Evolutionary conservation across 2,797 vertebrate species (phyloP), one percentile per base, ranked within the genome.

Genomic region (Sebastes nivosus): DNA sequence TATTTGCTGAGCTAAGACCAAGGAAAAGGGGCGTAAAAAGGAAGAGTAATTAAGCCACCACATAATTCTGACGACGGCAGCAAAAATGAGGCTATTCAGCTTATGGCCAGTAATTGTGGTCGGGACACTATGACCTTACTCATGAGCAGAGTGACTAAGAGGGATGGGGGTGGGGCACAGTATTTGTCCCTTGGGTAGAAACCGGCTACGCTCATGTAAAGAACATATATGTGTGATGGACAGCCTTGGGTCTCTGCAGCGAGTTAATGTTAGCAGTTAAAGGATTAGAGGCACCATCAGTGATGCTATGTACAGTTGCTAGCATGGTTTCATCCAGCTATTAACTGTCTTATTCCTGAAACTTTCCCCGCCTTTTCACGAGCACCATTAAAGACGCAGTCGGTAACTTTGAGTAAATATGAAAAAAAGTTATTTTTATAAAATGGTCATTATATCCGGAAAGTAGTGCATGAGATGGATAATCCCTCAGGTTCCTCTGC

Each of bases 31-130:
- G 79, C 58, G 79, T 87, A 80, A 82, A 55, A 78, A 75, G 89
- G 82, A 87, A 83, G 89, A 85, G 93, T 85, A 83, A 93, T 94
- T 93, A 94, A 93, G 87, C 81, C 82, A 67, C 87, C 79, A 83
- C 86, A 90, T 88, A 90, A 91, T 92, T 89, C 93, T 94, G 92
- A 94, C 77, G 87, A 92, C 89, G 77, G 89, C 90, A 89, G 88
- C 91, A 93, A 88, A 94, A 94, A 93, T 57, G 0, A 1, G 87
- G 67, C 91, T 54, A 86, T 94, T 95, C 88, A 83, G 93, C 92
- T 89, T 77, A 87, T 82, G 89, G 85, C 72, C 87, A 84, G 88
- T 94, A 94, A 95, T 95, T 95, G 93, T 91, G 94, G 95, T 95
- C 83, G 32, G 89, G 90, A 90, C 93, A 90, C 90, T 87, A 65